These are phyloP conservation scores for Athene noctua DNA, from an alignment of 2,113 vertebrate genomes.

Conservation along the genomic window DNA sequence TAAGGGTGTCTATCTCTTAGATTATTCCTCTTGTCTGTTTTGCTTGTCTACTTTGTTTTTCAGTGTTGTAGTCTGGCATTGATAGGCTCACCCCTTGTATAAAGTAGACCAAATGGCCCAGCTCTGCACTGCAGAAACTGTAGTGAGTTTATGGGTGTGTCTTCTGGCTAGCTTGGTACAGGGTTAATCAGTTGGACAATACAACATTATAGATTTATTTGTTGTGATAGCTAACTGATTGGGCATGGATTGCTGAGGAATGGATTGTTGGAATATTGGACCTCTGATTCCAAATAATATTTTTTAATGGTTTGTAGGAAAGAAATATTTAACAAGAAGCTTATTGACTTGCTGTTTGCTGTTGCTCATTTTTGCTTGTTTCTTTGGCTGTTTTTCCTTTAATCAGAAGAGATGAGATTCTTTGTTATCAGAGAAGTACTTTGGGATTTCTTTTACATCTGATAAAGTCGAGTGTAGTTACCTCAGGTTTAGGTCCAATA, in stretches of 20 bases:
- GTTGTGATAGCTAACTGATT: background rate
- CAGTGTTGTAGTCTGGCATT: background rate
- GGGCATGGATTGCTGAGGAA: background rate
- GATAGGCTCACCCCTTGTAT: background rate
- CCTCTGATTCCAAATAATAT: background rate
- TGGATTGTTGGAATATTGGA: background rate
- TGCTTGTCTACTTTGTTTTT: background rate
- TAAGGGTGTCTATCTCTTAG: background rate
- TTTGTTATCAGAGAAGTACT: background rate
- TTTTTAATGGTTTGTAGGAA: background rate
- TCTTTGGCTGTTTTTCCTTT: background rate
- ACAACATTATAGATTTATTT: background rate
- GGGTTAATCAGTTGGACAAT: background rate
- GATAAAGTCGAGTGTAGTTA: background rate
- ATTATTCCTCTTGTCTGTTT: background rate
- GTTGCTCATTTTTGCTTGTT: background rate
- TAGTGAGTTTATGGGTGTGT: background rate
- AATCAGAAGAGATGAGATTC: background rate
- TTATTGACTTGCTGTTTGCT: slow-evolving; percentile 5
- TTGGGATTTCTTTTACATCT: background rate
- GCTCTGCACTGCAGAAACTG: background rate
- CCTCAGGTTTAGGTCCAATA: slow-evolving; percentile 5
- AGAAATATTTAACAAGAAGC: background rate
- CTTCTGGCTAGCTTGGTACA: background rate
- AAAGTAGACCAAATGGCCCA: background rate